These are phyloP conservation scores for Dendrophyllia cribrosa DNA, from an alignment of 64 coral and sea anemone genomes.

Conservation along the genomic window DNA sequence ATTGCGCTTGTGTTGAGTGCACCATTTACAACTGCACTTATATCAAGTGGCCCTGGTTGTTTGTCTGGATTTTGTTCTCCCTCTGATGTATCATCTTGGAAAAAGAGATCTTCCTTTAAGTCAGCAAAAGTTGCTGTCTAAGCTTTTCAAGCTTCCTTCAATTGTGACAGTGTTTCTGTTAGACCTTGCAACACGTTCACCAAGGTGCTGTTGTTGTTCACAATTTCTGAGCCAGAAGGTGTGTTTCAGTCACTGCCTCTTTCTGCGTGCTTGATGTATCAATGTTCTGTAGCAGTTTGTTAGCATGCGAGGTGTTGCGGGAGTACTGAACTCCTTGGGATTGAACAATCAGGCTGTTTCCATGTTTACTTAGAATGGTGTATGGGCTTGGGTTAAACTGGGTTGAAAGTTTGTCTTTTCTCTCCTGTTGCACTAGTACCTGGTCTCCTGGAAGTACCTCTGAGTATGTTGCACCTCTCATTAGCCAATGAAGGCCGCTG, in stretches of 20 bases:
- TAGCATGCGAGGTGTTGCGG: too few species aligned
- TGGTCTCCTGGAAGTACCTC: slow-evolving; percentile 30
- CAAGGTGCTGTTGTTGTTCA: not conserved
- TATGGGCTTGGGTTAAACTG: slow-evolving; percentile 10
- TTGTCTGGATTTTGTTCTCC: not conserved
- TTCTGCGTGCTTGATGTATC: too few species aligned
- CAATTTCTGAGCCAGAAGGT: not conserved
- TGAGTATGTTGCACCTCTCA: slow-evolving; percentile 3
- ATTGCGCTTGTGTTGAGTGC: not conserved
- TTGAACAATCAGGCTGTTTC: too few species aligned
- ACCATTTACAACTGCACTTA: not conserved
- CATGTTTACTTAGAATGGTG: too few species aligned
- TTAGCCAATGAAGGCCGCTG: too few species aligned
- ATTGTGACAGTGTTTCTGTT: not conserved
- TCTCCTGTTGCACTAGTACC: slow-evolving; percentile 30
- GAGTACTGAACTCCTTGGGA: too few species aligned
- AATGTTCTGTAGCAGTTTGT: too few species aligned
- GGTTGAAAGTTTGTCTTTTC: slow-evolving; percentile 23
- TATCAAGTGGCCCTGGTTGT: not conserved
- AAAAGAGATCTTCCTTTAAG: slow-evolving; percentile 23
- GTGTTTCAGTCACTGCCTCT: too few species aligned
- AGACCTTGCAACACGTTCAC: not conserved
- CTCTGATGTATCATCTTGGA: not conserved
- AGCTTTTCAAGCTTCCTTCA: not conserved
- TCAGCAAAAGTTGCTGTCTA: not conserved